phyloP scores from a whole-genome alignment of 1,140 invertebrate species.

The Lanistes nyassanus region DNA sequence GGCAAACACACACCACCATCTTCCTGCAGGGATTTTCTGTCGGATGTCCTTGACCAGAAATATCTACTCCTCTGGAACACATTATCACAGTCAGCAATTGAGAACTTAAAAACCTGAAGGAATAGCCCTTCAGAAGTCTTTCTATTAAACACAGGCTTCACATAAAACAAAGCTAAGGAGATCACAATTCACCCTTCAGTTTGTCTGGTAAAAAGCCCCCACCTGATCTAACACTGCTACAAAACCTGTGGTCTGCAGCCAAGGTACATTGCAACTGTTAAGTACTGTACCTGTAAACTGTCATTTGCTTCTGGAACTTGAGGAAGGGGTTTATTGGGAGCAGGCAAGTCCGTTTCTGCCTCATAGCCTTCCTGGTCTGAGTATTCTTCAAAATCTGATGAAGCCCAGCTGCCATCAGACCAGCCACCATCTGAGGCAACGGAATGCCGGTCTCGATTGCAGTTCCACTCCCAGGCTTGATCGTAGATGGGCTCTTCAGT shows the following conservation, averaged over 20 bases:
- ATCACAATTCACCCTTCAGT: neutral
- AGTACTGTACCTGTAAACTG: constrained; percentile 8
- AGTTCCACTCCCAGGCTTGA: neutral
- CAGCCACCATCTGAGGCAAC: neutral
- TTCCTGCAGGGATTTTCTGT: neutral
- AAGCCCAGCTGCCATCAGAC: constrained; percentile 26
- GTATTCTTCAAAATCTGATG: constrained; percentile 29
- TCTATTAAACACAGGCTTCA: neutral
- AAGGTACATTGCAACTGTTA: neutral
- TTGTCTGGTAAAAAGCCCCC: too few relatives aligned
- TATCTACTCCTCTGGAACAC: neutral
- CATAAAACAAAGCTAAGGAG: neutral
- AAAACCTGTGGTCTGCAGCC: neutral
- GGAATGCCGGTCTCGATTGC: neutral
- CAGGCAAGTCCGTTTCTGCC: constrained; percentile 11
- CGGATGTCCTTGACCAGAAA: neutral
- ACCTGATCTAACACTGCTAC: too few relatives aligned
- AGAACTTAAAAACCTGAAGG: neutral
- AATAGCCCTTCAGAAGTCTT: neutral
- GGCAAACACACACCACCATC: constrained; percentile 37
- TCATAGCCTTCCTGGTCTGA: constrained; percentile 17
- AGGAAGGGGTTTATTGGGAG: constrained; percentile 21
- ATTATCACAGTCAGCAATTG: neutral
- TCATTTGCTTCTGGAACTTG: neutral
- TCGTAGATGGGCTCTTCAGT: constrained; percentile 21